Conservation (phyloP, 2,797 vertebrate genomes). For the Brachymystax lenok region DNA sequence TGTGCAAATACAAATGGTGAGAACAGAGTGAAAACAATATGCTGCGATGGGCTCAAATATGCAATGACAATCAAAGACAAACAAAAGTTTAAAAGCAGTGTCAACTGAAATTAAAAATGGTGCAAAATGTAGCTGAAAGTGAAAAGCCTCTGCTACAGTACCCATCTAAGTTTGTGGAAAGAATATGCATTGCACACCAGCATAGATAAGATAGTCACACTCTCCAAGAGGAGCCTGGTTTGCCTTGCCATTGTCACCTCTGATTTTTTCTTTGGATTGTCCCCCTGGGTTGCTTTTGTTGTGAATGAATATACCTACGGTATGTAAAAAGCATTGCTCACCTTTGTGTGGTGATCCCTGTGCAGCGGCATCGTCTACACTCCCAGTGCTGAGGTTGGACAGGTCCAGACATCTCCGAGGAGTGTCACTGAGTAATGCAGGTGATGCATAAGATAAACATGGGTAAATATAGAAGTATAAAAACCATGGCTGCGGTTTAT, state of each 20-base stretch:
- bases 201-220: no score
- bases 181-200: background rate
- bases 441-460: background rate
- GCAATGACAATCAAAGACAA: background rate
- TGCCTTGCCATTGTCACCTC: background rate
- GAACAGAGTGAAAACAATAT: background rate
- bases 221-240: background rate
- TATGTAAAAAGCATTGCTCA: background rate
- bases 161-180: background rate
- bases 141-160: background rate
- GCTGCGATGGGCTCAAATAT: background rate
- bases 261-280: background rate
- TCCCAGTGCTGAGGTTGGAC: slow-evolving; percentile 62
- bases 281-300: background rate
- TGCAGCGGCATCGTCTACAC: background rate
- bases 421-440: slow-evolving; percentile 49
- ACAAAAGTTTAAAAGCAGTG: background rate
- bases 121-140: background rate
- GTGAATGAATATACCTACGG: no score
- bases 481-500: background rate
- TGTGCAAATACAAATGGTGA: background rate
- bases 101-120: background rate
- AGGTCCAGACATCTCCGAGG: slow-evolving; percentile 71
- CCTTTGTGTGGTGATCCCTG: slow-evolving; percentile 14
- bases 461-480: background rate